Percentiles rank a stretch among this genome's conserved stretches.
Evolutionary conservation across 2,888 invertebrate genomes (phyloP).

Genomic region (Pristionchus fissidentatus): DNA sequence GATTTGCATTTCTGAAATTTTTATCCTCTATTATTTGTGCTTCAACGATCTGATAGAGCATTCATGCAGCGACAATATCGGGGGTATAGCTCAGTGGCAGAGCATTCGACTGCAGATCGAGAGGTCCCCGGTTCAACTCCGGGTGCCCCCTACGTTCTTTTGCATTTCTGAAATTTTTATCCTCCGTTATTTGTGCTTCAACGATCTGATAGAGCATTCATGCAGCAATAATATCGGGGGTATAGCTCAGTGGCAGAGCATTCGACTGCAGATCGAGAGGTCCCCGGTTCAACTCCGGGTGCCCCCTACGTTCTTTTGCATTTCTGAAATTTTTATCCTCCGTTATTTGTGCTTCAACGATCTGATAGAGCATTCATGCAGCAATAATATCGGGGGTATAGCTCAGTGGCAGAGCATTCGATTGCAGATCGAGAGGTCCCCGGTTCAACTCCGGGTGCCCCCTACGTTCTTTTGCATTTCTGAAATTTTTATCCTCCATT

Average conservation of each 20-base stretch:
- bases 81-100: constrained; percentile 67
- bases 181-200: too few relatives aligned
- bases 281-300: constrained; percentile 63
- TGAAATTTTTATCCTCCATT: too few relatives aligned
- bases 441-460: constrained; percentile 63
- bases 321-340: too few relatives aligned
- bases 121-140: constrained; percentile 67
- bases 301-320: constrained; percentile 51
- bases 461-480: constrained; percentile 46
- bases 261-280: constrained; percentile 69
- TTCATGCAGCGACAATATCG: too few relatives aligned
- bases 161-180: too few relatives aligned
- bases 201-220: too few relatives aligned
- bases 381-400: constrained; percentile 60
- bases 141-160: constrained; percentile 55
- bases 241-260: constrained; percentile 67
- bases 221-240: too few relatives aligned
- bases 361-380: too few relatives aligned
- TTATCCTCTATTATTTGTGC: too few relatives aligned
- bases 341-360: too few relatives aligned
- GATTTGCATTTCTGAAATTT: too few relatives aligned
- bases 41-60: too few relatives aligned
- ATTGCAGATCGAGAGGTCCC: constrained; percentile 68
- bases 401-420: constrained; percentile 68
- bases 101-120: constrained; percentile 70